Conservation (phyloP, 2,888 invertebrate species). For the Celastrina argiolus region DNA sequence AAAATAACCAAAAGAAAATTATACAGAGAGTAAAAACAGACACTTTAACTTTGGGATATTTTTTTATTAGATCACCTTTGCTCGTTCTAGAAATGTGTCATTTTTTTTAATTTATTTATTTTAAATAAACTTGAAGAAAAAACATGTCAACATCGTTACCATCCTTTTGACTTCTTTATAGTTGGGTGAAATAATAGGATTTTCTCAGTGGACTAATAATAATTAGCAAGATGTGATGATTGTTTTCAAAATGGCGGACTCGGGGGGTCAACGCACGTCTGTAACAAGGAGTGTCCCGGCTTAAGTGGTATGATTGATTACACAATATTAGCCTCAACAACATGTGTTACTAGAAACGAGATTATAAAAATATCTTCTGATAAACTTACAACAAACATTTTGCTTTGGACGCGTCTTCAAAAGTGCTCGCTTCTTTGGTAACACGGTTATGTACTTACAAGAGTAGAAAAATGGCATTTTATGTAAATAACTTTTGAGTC, state of each 20-base stretch:
- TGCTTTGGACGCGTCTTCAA: background rate
- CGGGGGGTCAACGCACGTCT: conserved; percentile 38
- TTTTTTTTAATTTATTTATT: too few species aligned
- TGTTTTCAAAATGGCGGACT: conserved; percentile 56
- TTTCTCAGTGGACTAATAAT: background rate
- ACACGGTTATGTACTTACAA: too few species aligned
- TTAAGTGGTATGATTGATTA: conserved; percentile 39
- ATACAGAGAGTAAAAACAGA: too few species aligned
- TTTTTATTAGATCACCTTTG: too few species aligned
- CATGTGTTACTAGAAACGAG: conserved; percentile 17
- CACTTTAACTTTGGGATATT: too few species aligned
- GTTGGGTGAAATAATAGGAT: background rate
- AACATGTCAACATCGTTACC: too few species aligned
- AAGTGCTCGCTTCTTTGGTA: background rate
- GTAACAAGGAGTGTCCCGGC: conserved; percentile 34
- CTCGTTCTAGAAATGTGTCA: too few species aligned
- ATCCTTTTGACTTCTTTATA: too few species aligned
- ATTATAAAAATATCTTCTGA: background rate
- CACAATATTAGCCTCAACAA: conserved; percentile 28
- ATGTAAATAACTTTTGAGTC: too few species aligned
- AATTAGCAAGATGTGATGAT: conserved; percentile 29
- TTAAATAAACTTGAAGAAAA: too few species aligned
- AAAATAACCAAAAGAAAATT: too few species aligned
- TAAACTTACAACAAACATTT: background rate
- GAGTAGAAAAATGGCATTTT: too few species aligned